These are phyloP conservation scores for Corvus hawaiiensis DNA, from an alignment of 2,113 vertebrate genomes.

Conservation along the genomic window DNA sequence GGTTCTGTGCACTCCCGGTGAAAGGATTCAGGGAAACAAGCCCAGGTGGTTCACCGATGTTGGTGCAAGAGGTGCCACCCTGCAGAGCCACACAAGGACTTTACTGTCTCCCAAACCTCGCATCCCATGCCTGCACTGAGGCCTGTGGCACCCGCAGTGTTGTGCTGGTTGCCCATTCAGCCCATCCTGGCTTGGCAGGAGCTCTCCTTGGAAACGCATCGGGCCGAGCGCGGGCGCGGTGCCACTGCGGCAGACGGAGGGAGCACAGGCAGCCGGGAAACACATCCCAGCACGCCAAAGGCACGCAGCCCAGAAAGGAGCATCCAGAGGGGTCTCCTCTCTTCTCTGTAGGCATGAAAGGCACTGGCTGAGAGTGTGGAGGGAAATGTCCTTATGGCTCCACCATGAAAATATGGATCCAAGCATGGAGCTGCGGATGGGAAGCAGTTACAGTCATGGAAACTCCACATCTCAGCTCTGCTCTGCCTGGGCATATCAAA, in stretches of 20 bases:
- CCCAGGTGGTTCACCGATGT: rapidly evolving
- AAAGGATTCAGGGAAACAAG: background rate
- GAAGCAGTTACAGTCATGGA: rapidly evolving
- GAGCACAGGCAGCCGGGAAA: background rate
- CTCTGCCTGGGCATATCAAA: background rate
- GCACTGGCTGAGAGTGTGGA: background rate
- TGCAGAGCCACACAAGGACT: background rate
- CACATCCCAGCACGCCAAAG: background rate
- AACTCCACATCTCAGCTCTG: background rate
- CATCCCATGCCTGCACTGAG: rapidly evolving
- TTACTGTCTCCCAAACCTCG: background rate
- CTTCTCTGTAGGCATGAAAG: background rate
- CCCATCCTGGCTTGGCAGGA: background rate
- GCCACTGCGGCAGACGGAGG: background rate
- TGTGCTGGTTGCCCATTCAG: background rate
- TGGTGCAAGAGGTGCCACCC: background rate
- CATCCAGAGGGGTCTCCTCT: background rate
- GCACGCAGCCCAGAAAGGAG: background rate
- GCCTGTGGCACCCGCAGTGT: rapidly evolving
- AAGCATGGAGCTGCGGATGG: background rate
- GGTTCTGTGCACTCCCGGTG: background rate
- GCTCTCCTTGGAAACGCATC: background rate
- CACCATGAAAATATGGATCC: rapidly evolving
- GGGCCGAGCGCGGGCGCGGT: background rate
- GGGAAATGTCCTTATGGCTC: background rate